phyloP scores from a whole-genome alignment of 2,888 invertebrate genomes.

The Blera fallax region DNA sequence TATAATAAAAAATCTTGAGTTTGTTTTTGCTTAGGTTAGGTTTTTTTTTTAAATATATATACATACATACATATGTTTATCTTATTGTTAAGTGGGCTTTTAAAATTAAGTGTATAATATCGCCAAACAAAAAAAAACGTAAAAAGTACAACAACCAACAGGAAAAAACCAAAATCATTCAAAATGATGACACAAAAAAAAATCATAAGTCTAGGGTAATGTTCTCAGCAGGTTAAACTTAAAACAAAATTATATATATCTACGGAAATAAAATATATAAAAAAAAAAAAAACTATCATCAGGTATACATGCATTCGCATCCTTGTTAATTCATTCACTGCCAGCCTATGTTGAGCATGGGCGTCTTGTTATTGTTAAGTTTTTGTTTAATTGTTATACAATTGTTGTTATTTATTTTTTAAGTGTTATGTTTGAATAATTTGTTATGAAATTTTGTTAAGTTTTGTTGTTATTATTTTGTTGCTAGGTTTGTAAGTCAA shows the following conservation, averaged over 20 bases:
- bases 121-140: constrained; percentile 45
- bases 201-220: constrained; percentile 51
- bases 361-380: constrained; percentile 44
- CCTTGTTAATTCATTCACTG: constrained; percentile 61
- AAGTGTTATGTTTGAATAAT: constrained; percentile 30
- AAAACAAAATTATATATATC: too few species aligned
- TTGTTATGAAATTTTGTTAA: constrained; percentile 51
- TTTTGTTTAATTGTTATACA: constrained; percentile 37
- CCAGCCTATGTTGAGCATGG: constrained; percentile 52
- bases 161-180: constrained; percentile 34
- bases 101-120: constrained; percentile 21
- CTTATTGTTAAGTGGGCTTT: neutral
- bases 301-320: constrained; percentile 61
- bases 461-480: constrained; percentile 44
- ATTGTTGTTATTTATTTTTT: constrained; percentile 39
- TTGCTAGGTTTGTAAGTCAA: constrained; percentile 70
- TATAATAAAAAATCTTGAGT: constrained; percentile 42
- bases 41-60: neutral
- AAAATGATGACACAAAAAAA: constrained; percentile 61
- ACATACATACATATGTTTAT: too few species aligned
- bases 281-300: constrained; percentile 23
- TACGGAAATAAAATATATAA: constrained; percentile 2
- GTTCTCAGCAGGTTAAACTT: constrained; percentile 63
- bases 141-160: neutral
- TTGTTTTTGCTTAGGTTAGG: constrained; percentile 49